phyloP scores from a whole-genome alignment of 2,797 vertebrate species.

The Pelochelys cantorii region DNA sequence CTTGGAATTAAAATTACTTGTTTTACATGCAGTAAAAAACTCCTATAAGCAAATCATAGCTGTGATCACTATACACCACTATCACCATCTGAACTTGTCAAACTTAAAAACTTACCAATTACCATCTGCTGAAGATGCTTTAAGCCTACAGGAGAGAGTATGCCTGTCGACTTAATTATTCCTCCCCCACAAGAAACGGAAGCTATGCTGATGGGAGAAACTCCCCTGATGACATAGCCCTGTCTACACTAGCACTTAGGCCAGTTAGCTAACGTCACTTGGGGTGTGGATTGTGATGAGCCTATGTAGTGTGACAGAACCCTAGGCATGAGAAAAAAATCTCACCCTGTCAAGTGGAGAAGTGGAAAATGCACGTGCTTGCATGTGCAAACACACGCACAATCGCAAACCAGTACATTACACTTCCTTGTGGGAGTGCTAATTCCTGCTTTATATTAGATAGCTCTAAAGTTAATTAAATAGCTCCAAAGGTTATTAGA shows the following conservation, averaged over 20 bases:
- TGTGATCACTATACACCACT: neutral
- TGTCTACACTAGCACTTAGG: too few relatives aligned
- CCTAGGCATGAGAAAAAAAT: neutral
- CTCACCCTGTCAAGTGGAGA: neutral
- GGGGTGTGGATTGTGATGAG: neutral
- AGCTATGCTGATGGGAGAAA: too few relatives aligned
- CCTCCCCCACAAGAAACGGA: too few relatives aligned
- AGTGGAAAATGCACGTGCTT: fast-evolving
- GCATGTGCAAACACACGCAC: neutral
- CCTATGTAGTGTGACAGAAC: neutral
- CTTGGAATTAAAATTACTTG: constrained; percentile 5
- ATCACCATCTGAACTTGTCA: neutral
- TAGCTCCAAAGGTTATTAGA: too few relatives aligned
- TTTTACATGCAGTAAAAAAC: constrained; percentile 13
- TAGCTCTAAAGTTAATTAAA: neutral
- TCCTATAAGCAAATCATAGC: neutral
- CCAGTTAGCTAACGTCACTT: too few relatives aligned
- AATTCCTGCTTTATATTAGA: neutral
- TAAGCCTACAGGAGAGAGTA: too few relatives aligned
- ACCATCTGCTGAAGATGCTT: too few relatives aligned
- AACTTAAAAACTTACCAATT: neutral
- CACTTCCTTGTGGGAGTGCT: neutral
- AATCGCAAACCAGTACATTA: neutral
- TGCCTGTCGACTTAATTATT: too few relatives aligned
- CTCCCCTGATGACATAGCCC: too few relatives aligned